These are phyloP conservation scores for Pogonophryne albipinna DNA, from an alignment of 2,797 vertebrate species.

Conservation along the genomic window DNA sequence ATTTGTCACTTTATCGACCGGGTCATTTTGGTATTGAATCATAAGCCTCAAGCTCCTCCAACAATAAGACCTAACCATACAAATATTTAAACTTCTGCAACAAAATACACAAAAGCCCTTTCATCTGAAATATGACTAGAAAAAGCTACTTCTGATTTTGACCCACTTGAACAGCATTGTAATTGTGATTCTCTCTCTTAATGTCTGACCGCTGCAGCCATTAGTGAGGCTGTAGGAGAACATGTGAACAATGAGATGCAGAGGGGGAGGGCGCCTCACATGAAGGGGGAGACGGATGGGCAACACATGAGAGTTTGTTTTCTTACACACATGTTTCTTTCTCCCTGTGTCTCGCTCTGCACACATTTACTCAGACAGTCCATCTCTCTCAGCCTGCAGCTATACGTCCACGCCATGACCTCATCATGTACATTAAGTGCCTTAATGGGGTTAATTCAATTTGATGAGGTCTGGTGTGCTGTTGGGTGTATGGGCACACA, in stretches of 20 bases:
- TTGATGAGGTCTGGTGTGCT: slow-evolving; percentile 55
- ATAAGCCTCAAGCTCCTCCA: too few relatives aligned
- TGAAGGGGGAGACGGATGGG: slow-evolving; percentile 22
- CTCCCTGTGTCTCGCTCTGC: slow-evolving; percentile 23
- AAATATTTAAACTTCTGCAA: too few relatives aligned
- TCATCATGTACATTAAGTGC: slow-evolving; percentile 64
- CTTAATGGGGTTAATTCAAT: slow-evolving; percentile 30
- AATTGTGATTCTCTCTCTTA: slow-evolving; percentile 20
- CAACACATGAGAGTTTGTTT: slow-evolving; percentile 58
- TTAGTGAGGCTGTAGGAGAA: slow-evolving; percentile 16
- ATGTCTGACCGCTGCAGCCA: slow-evolving; percentile 11
- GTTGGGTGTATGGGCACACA: background rate
- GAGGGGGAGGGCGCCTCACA: slow-evolving; percentile 27
- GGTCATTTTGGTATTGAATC: too few relatives aligned
- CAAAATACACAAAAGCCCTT: too few relatives aligned
- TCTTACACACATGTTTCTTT: slow-evolving; percentile 55
- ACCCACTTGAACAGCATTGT: background rate
- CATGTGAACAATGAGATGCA: slow-evolving; percentile 33
- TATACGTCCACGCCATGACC: slow-evolving; percentile 51
- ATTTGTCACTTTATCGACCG: too few relatives aligned
- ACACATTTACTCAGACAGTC: slow-evolving; percentile 68
- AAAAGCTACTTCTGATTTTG: background rate
- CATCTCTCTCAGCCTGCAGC: slow-evolving; percentile 40
- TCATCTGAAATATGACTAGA: background rate
- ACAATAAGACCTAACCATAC: too few relatives aligned